Evolutionary conservation across 92 coral and sea anemone genomes (phyloP), one percentile per base, ranked within the genome.

Genomic region (Anthopleura xanthogrammica): DNA sequence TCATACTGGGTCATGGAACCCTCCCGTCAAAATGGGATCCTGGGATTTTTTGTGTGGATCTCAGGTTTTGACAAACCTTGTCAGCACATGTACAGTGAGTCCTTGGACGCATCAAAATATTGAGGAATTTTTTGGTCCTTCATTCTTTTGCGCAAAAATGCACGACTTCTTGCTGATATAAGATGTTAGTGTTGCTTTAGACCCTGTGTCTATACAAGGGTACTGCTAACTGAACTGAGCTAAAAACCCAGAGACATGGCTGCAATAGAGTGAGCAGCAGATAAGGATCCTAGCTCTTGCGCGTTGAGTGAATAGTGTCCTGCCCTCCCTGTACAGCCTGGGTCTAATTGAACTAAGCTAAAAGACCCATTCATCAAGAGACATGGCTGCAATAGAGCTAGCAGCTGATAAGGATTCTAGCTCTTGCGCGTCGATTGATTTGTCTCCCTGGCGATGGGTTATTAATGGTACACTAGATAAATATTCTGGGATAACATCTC

Each of bases 281-380:
- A 68, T n/a, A 83, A 73, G 19, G 85, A 72, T 78, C 90, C 92
- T 4, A 78, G 14, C 64, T 89, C 93, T 77, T 91, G 90, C 41
- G 29, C 70, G 70, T 85, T 93, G 24, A 91, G 41, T 4, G 57
- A 77, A 75, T 56, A 85, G 39, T 88, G 85, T 20, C 81, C 90
- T 29, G 36, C 36, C 36, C 36, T 29, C 36, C 36, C 36, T 29
- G 36, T 29, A 29, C 36, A 29, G 1, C 36, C 36, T 29, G 0
- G 36, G 36, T 29, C 6, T 58, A 5, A 19, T 6, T 56, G 17
- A 46, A 2, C 82, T 17, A 8, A 7, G 66, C 83, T 82, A 93
- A 83, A 93, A 93, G 60, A 86, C 75, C 97, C 97, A 93, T 78
- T 89, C 91, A 74, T 93, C 95, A 2, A 93, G 82, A n/a, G 91